phyloP scores from a whole-genome alignment of 2,888 invertebrate genomes.

The Melangyna quadrimaculata region DNA sequence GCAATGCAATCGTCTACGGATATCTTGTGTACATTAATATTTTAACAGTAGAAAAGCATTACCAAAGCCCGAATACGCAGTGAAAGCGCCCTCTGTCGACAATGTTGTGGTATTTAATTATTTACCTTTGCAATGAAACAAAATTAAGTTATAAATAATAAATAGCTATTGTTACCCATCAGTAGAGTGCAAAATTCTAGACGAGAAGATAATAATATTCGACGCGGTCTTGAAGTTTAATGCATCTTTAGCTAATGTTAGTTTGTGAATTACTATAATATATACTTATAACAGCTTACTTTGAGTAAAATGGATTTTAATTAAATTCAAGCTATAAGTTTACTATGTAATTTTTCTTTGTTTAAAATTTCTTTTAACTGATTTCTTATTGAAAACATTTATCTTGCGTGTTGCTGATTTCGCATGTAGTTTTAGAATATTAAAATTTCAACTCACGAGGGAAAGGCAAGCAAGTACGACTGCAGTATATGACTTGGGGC shows the following conservation, averaged over 20 bases:
- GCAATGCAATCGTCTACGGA: constrained; percentile 48
- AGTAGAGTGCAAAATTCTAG: constrained; percentile 22
- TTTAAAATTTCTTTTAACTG: no score
- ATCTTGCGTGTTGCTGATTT: no score
- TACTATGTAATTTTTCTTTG: no score
- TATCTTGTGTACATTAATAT: constrained; percentile 51
- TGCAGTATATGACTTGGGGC: no score
- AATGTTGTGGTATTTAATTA: constrained; percentile 49
- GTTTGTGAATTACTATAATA: neutral
- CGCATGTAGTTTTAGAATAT: no score
- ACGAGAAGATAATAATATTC: neutral
- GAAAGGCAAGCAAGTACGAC: no score
- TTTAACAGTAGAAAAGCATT: constrained; percentile 41
- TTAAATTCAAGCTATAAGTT: no score
- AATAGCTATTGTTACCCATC: constrained; percentile 44
- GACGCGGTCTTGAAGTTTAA: neutral
- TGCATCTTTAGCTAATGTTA: neutral
- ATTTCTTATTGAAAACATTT: no score
- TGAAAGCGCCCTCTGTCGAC: constrained; percentile 5
- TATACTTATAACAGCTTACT: no score
- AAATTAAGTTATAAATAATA: constrained; percentile 67
- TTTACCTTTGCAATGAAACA: constrained; percentile 62
- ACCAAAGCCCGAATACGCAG: constrained; percentile 34
- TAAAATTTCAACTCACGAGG: no score
- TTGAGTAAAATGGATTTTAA: no score